Evolutionary conservation across 1,140 invertebrate species (phyloP), one percentile per base, ranked within the genome.

Genomic region (Sitophilus oryzae): DNA sequence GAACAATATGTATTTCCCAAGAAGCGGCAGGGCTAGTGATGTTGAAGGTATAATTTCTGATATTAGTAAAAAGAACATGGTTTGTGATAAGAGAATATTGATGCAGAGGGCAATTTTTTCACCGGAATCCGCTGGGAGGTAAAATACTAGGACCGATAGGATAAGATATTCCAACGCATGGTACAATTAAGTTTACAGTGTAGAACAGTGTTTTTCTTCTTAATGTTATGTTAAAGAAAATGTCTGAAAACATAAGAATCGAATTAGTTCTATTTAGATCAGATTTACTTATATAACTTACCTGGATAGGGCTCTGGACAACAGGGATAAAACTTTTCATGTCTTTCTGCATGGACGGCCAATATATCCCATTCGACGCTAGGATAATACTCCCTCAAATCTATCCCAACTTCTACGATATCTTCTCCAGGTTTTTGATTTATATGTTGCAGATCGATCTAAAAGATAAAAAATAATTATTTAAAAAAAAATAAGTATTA

Each of bases 21-120:
- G 81, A 2, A 99, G 76, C 4, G 97, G 96, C 22, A 99, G 77
- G 0, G 96, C 95, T 36, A 99, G 75, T 2, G 95, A 98, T 0
- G 96, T 99, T 0, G 96, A 96, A 0, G 97, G 97, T 74, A 99
- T 98, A 63, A 99, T 96, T 77, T 96, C 92, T 0, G 90, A 96
- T 64, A 99, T 91, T 4, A 99, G 83, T 55, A 99, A 76, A 77
- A 99, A 98, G 76, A 99, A 99, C 84, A 99, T 98, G 10, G 95
- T 98, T 70, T 99, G 89, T 0, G 97, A 99, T 14, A 99, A 82
- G 0, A 99, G 81, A 65, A 99, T 99, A 61, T 94, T 97, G 63
- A 99, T 99, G 72, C 94, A 97, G 1, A 99, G 80, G 0, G 94
- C 94, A 55, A 99, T 93, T 72, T 99, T 98, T 70, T 99, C 96